Base-by-base conservation (phyloP, 23 tunicate species). In the Phallusia fumigata region DNA sequence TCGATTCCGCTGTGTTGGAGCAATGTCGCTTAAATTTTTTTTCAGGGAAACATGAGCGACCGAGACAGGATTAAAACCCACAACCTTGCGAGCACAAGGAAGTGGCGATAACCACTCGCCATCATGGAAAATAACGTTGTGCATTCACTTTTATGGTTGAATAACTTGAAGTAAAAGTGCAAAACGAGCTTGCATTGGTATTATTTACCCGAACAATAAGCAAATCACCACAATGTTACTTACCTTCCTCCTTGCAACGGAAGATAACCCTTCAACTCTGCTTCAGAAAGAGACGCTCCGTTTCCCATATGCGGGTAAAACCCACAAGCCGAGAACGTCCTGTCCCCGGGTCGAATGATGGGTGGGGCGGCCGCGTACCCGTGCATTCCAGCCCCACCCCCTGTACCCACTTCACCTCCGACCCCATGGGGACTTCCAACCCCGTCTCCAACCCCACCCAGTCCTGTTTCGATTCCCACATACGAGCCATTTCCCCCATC, bases 381-480 rank as follows among this genome's bases (percentile, higher is more conserved):
- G 33, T 88, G 5, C 21, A 77, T 88, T 26, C 96, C 96, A 30
- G 99, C 99, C 18, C 99, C 99, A 0, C 99, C 99, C 30, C 93
- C 96, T 8, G 96, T 95, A 36, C 95, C 95, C 10, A 47, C 28
- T 11, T 65, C 51, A n/a, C 99, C 99, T 22, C 83, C 86, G 73
- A 79, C 52, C 49, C 99, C 99, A 0, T 88, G 82, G 11, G 52
- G 49, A 0, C 33, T 18, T 33, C 64, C 40, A 0, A 64, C 36
- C 31, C 64, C 53, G 12, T 83, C 86, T 8, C 84, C 86, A 26
- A 69, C n/a, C 21, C 96, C 99, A 0, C 99, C 99, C n/a, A 18
- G 30, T 35, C 99, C 99, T 65, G 76, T 90, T 19, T 76, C 84
- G 22, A 28, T 44, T 10, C 95, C 96, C 0, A 84, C 74, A 28